Base-by-base conservation (phyloP, 2,797 vertebrate species). In the Cercopithecus petaurista region DNA sequence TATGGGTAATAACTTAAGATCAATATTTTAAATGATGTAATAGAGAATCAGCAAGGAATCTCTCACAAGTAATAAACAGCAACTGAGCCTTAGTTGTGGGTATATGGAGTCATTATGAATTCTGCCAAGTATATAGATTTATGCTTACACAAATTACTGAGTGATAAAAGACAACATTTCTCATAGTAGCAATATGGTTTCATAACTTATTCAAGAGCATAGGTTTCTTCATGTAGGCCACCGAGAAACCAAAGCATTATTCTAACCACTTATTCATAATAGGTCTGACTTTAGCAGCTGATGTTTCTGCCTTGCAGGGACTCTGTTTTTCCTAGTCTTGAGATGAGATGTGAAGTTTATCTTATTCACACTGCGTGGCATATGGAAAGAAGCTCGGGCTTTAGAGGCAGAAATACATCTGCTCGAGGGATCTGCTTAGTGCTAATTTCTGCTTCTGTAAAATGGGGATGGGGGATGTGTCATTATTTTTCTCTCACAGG, bases 1-100 rank as follows among this genome's bases (percentile, higher is more conserved):
- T 50, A 96, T 94, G 30, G 21, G 39, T 93, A 67, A 93, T 90
- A 72, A 67, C 52, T 86, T 82, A 64, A 90, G 30, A 96, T 97
- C 90, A 95, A 28, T 92, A 89, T 89, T 88, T 83, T 92, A 96
- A 95, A 82, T 96, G 85, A 92, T 81, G 30, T 76, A 79, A 93
- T 57, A 88, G 85, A 81, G 92, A 95, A 90, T n/a, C 79, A 91
- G 72, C 41, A 76, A 92, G 64, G 79, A 93, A 70, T 92, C 41
- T 57, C 87, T 93, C 13, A 10, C n/a, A 91, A 92, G 46, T 70
- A 90, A 48, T 92, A 92, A 88, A 82, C 10, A 87, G 52, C 21
- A 73, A 8, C 61, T 90, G 73, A 90, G 2, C 21, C 48, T 95
- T 95, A 59, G 36, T 82, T 50, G 72, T 79, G n/a, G 39, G 17